Conservation (phyloP, 2,888 invertebrate species). For the Salpingus planirostris region DNA sequence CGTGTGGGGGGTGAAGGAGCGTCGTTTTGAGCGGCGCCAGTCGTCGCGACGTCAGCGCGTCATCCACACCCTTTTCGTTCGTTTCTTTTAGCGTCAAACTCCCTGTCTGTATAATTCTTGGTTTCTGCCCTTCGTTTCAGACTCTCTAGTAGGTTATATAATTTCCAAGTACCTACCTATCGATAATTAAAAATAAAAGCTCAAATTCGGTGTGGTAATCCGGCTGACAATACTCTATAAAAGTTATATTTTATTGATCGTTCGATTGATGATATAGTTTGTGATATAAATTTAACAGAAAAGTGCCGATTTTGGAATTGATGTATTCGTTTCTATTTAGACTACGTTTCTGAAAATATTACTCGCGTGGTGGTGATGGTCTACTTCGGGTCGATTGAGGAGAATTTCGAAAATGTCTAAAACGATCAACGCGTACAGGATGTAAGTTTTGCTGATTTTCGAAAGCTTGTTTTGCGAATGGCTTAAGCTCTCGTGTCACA, state of each 20-base stretch:
- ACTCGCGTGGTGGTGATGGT: slow-evolving; percentile 13
- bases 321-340: too few relatives aligned
- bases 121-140: too few relatives aligned
- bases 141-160: too few relatives aligned
- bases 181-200: too few relatives aligned
- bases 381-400: slow-evolving; percentile 9
- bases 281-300: not conserved
- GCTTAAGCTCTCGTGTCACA: too few relatives aligned
- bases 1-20: slow-evolving; percentile 9
- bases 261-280: too few relatives aligned
- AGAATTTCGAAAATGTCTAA: slow-evolving; percentile 56
- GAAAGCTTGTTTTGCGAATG: too few relatives aligned
- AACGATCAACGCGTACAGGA: slow-evolving; percentile 82
- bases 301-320: not conserved
- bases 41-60: not conserved
- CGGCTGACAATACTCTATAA: too few relatives aligned
- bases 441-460: slow-evolving; percentile 55
- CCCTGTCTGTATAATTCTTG: too few relatives aligned
- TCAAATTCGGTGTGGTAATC: too few relatives aligned
- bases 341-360: not conserved
- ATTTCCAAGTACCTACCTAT: too few relatives aligned
- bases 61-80: not conserved
- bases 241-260: too few relatives aligned
- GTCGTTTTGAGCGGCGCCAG: not conserved
- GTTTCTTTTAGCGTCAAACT: not conserved